Percentiles rank a stretch among this genome's conserved stretches.
These are phyloP conservation scores for Asbolus verrucosus DNA, from an alignment of 1,140 invertebrate genomes.

Conservation along the genomic window DNA sequence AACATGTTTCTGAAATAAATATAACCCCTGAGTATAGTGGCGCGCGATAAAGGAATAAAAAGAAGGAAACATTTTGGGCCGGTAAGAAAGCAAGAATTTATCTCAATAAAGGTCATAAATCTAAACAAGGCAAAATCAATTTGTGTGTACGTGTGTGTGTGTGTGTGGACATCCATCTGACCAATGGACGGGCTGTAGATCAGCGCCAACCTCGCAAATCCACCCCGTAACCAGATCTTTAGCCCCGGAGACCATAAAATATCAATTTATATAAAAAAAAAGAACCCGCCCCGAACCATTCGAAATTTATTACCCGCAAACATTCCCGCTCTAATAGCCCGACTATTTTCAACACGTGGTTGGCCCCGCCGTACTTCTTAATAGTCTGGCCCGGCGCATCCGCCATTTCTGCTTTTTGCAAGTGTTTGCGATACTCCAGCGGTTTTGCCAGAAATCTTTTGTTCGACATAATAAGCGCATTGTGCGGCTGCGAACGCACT, in stretches of 20 bases:
- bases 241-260: slow-evolving; percentile 55
- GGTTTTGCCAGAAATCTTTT: too few species aligned
- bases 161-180: slow-evolving; percentile 54
- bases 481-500: neutral
- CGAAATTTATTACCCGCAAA: slow-evolving; percentile 53
- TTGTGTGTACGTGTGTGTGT: too few species aligned
- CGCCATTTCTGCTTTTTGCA: slow-evolving; percentile 24
- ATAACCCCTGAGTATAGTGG: slow-evolving; percentile 52
- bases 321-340: slow-evolving; percentile 53
- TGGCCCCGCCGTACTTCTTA: neutral
- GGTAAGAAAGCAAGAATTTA: slow-evolving; percentile 51
- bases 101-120: slow-evolving; percentile 59
- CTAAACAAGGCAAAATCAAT: slow-evolving; percentile 58
- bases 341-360: slow-evolving; percentile 29
- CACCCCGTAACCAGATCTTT: slow-evolving; percentile 57
- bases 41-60: slow-evolving; percentile 49
- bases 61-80: slow-evolving; percentile 19
- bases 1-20: slow-evolving; percentile 51
- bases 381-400: slow-evolving; percentile 16
- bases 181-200: slow-evolving; percentile 46
- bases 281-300: slow-evolving; percentile 31
- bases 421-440: too few species aligned
- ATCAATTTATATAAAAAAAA: slow-evolving; percentile 58
- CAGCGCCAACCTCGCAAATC: slow-evolving; percentile 49
- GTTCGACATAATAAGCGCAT: neutral